Evolutionary conservation across 2,888 invertebrate genomes (phyloP).

Genomic region (Sinhomidia bicolor): DNA sequence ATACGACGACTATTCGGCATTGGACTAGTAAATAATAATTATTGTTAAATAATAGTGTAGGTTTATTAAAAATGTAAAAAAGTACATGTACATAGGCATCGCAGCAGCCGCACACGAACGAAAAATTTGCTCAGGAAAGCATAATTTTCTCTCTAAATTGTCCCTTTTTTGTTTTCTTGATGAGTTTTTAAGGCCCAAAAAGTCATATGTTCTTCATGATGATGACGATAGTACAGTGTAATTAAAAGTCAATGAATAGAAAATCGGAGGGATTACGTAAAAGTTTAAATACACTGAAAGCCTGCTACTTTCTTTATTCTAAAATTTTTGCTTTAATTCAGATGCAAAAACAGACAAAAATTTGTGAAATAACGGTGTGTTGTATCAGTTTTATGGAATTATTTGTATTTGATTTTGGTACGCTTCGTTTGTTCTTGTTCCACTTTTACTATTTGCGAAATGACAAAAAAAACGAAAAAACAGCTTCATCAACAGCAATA

Average conservation of each 20-base stretch:
- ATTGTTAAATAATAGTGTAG: neutral
- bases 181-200: no score
- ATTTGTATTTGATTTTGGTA: neutral
- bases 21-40: neutral
- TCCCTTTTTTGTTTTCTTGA: neutral
- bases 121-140: slow-evolving; percentile 37
- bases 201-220: neutral
- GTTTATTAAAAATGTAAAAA: neutral
- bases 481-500: no score
- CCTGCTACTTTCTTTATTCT: slow-evolving; percentile 35
- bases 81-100: neutral
- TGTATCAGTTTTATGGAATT: no score
- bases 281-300: slow-evolving; percentile 31
- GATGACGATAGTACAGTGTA: neutral
- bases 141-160: neutral
- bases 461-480: neutral
- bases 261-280: neutral
- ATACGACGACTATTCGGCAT: no score
- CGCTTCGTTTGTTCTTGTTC: neutral
- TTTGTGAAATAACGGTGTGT: no score
- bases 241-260: neutral
- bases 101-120: neutral
- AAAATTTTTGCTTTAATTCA: no score
- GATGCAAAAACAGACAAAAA: neutral
- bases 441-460: neutral